Evolutionary conservation across 30 jellyfish, hydroid and myxozoan genomes (phyloP).

Genomic region (Hydractinia symbiolongicarpus): DNA sequence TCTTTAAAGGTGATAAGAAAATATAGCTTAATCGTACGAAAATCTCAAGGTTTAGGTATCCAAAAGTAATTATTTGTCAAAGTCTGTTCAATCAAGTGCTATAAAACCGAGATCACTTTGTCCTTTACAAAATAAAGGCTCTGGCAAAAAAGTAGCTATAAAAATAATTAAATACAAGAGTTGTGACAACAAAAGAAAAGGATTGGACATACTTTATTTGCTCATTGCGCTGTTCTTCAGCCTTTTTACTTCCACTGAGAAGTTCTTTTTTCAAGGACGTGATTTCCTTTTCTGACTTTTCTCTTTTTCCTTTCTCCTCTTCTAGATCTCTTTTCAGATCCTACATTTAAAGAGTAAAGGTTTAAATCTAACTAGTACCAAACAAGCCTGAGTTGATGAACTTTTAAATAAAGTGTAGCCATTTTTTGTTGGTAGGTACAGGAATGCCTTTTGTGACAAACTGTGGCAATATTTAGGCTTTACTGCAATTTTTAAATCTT

Average conservation of each 20-base stretch:
- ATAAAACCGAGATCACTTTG: background rate
- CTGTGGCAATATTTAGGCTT: no score
- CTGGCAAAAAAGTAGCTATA: background rate
- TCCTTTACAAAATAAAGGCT: background rate
- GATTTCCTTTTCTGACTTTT: constrained; percentile 78
- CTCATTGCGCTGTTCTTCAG: constrained; percentile 62
- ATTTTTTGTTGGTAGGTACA: no score
- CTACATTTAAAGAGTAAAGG: constrained; percentile 32
- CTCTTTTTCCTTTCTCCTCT: constrained; percentile 76
- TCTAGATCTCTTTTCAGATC: constrained; percentile 65
- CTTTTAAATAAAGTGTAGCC: background rate
- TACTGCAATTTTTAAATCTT: no score
- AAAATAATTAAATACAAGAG: background rate
- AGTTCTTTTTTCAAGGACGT: constrained; percentile 49
- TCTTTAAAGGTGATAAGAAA: no score
- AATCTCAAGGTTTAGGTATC: no score
- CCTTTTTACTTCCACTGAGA: constrained; percentile 61
- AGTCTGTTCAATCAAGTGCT: background rate
- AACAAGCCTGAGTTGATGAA: background rate
- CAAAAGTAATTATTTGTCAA: no score
- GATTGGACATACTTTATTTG: constrained; percentile 6
- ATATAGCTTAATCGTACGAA: no score
- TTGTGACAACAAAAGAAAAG: no score
- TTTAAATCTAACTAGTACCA: background rate
- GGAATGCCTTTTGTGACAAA: no score